Evolutionary conservation across 2,888 invertebrate species (phyloP).

Genomic region (Ethmia dodecea): DNA sequence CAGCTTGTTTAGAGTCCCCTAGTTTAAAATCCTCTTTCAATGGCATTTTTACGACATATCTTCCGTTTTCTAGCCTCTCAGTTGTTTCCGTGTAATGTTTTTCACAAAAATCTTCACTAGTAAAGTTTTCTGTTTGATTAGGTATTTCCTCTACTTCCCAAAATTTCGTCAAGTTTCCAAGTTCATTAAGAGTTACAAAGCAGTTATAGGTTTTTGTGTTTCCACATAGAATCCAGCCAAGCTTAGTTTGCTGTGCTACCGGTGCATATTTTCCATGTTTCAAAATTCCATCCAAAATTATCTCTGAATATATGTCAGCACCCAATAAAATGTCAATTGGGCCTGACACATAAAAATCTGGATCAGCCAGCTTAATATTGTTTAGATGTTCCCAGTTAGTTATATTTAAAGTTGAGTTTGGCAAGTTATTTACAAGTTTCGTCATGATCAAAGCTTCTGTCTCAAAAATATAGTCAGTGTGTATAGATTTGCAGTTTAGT

Average conservation of each 20-base stretch:
- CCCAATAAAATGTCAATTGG: slow-evolving; percentile 13
- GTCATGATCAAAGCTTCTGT: slow-evolving; percentile 11
- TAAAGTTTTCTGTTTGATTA: neutral
- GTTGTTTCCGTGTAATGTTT: neutral
- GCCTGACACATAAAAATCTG: slow-evolving; percentile 11
- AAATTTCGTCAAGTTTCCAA: neutral
- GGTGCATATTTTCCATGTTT: too few relatives aligned
- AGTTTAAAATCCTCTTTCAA: too few relatives aligned
- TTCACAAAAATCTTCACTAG: neutral
- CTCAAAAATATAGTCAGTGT: slow-evolving; percentile 7
- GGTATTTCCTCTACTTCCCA: neutral
- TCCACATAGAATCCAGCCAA: too few relatives aligned
- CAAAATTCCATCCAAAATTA: too few relatives aligned
- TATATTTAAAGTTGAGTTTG: slow-evolving; percentile 8
- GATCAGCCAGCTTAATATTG: slow-evolving; percentile 10
- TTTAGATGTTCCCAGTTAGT: slow-evolving; percentile 6
- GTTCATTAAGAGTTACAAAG: neutral
- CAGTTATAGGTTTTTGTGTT: neutral
- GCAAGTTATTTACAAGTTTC: slow-evolving; percentile 8
- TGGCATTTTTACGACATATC: too few relatives aligned
- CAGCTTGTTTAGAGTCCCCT: too few relatives aligned
- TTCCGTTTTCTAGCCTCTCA: neutral
- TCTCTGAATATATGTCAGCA: too few relatives aligned
- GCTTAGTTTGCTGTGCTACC: too few relatives aligned
- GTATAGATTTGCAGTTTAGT: slow-evolving; percentile 5